Base-by-base conservation (phyloP, 2,888 invertebrate genomes). In the Andricus quercusramuli region DNA sequence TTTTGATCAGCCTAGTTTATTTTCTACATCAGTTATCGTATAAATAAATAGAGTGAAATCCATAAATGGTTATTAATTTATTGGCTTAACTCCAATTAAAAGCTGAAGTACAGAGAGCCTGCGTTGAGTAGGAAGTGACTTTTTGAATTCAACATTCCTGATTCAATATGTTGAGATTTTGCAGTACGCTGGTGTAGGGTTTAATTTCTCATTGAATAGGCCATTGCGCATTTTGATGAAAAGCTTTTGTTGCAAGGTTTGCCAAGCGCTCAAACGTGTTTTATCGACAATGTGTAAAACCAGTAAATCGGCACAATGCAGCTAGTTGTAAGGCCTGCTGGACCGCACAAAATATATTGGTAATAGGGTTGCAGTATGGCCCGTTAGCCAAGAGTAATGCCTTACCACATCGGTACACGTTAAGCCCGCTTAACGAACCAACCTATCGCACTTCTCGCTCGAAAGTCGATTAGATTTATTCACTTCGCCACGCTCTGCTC, bases 331-430 rank as follows among this genome's bases (percentile, higher is more conserved):
- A 84, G 88, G 86, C 85, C 86, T 85, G 85, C 79, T 83, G 87
- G 85, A 85, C 80, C 86, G 88, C 83, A 88, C 88, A 88, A 91
- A 90, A 90, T 91, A 91, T 91, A 91, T 90, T 90, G 91, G 91
- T 90, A 91, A 91, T 91, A 91, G 90, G 89, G 88, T 88, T 86
- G 89, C 89, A 89, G 87, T 88, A 89, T 87, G 88, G 86, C 86
- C 89, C 90, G 90, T 91, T 91, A 90, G 88, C 86, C 87, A 86
- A 88, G 90, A 90, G 89, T 90, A 91, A 91, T 90, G 90, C 89
- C 86, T 88, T 87, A 87, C 86, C 87, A 87, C 88, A 88, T 83
- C 86, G 87, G 86, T 89, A 86, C 88, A 86, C 90, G 89, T 90
- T 90, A 88, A 91, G 87, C 87, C 84, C 88, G 87, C 87, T 90